These are phyloP conservation scores for Nansenia antarctica DNA, from an alignment of 2,113 vertebrate genomes.

Conservation along the genomic window DNA sequence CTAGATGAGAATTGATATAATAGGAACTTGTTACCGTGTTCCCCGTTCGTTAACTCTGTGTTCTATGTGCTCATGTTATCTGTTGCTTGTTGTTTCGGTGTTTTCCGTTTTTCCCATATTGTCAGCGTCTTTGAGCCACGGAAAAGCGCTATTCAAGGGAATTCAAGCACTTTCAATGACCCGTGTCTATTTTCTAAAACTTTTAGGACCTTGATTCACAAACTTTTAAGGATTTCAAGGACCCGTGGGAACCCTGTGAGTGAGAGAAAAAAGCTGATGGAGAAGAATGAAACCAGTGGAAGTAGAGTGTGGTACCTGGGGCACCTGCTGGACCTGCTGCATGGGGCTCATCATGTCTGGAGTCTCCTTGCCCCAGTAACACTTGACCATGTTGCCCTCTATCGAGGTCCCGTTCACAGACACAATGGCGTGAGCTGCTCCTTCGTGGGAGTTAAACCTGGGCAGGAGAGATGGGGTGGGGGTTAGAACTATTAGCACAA, in stretches of 20 bases:
- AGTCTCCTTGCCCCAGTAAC: conserved; percentile 98
- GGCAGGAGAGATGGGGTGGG: conserved; percentile 2
- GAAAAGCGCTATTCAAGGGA: background rate
- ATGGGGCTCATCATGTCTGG: conserved; percentile 90
- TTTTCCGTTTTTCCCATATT: too few relatives aligned
- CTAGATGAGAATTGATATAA: too few relatives aligned
- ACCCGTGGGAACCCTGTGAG: background rate
- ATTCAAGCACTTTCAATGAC: background rate
- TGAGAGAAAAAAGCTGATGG: too few relatives aligned
- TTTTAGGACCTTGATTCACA: too few relatives aligned
- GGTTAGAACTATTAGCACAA: background rate
- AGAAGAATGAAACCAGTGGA: too few relatives aligned
- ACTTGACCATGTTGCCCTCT: conserved; percentile 95
- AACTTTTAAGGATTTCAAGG: too few relatives aligned
- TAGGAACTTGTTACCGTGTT: too few relatives aligned
- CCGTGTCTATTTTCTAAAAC: too few relatives aligned
- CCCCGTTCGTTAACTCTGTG: too few relatives aligned
- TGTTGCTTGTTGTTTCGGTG: too few relatives aligned
- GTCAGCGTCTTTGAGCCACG: too few relatives aligned
- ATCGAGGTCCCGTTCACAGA: conserved; percentile 94
- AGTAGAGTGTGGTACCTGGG: conserved; percentile 71
- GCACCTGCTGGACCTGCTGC: conserved; percentile 83
- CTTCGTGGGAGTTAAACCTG: conserved; percentile 96
- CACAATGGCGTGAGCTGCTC: conserved; percentile 95
- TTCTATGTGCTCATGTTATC: too few relatives aligned